phyloP scores from a whole-genome alignment of 1,140 invertebrate species.

The Bombyx mandarina region DNA sequence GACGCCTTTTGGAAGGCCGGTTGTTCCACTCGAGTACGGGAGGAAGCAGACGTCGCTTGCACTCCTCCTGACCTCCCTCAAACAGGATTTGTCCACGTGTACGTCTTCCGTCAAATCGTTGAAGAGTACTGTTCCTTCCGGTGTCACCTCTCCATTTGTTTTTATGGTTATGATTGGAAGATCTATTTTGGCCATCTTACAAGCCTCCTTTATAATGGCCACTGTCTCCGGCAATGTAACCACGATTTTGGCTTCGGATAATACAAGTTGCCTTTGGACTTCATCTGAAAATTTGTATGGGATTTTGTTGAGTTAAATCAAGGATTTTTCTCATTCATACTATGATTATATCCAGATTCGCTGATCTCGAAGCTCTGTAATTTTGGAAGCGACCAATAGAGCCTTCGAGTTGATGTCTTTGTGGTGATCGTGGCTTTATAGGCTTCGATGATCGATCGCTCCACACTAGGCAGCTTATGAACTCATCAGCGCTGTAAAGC shows the following conservation, averaged over 20 bases:
- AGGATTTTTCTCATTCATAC: not conserved
- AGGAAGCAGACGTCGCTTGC: constrained; percentile 72
- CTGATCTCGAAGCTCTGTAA: too few species aligned
- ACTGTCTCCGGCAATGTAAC: constrained; percentile 75
- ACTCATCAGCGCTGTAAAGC: too few species aligned
- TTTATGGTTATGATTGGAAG: constrained; percentile 74
- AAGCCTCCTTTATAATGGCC: constrained; percentile 55
- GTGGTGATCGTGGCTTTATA: too few species aligned
- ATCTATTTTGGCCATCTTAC: constrained; percentile 53
- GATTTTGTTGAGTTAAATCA: not conserved
- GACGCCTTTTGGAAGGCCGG: constrained; percentile 91
- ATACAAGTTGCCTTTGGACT: constrained; percentile 80
- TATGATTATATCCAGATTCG: too few species aligned
- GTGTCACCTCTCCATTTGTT: constrained; percentile 46
- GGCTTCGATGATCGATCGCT: too few species aligned
- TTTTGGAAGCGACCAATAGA: too few species aligned
- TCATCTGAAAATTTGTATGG: constrained; percentile 76
- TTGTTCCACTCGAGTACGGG: constrained; percentile 88
- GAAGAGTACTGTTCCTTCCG: constrained; percentile 73
- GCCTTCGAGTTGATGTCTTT: too few species aligned
- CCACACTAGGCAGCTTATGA: too few species aligned
- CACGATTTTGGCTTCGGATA: constrained; percentile 77
- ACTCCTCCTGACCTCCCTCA: constrained; percentile 58
- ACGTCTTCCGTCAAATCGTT: constrained; percentile 71
- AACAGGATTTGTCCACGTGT: constrained; percentile 62